These are phyloP conservation scores for Drosophila grimshawi DNA, from an alignment of 1,140 invertebrate species.

Conservation along the genomic window DNA sequence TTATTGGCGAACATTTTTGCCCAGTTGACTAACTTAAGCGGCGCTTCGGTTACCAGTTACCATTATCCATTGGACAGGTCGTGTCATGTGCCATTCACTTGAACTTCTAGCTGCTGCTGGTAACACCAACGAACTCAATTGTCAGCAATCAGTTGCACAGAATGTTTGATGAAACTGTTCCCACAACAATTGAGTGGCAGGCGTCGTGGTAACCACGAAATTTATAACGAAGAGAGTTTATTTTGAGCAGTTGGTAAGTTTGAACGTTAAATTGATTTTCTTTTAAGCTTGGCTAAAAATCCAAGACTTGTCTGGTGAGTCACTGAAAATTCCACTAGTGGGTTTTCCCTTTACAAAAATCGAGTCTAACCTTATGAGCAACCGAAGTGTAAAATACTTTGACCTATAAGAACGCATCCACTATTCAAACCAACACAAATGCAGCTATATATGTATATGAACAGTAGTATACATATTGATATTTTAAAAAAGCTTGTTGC, in stretches of 20 bases:
- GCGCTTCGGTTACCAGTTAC: conserved; percentile 5
- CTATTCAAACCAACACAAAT: no score
- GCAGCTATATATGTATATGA: no score
- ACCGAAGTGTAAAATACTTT: no score
- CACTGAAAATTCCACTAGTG: background rate
- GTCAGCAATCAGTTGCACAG: conserved; percentile 2
- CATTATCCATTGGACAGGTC: conserved; percentile 16
- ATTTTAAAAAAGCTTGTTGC: background rate
- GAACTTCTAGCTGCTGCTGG: background rate
- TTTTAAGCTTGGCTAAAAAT: background rate
- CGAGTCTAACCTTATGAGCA: no score
- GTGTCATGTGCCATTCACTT: background rate
- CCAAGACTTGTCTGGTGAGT: background rate
- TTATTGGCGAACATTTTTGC: background rate
- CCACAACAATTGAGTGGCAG: background rate
- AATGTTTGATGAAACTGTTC: background rate
- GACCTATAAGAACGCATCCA: no score
- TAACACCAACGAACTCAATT: background rate
- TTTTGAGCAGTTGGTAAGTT: background rate
- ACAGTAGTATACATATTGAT: no score
- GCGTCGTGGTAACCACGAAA: background rate
- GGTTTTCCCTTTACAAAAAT: background rate
- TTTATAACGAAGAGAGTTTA: conserved; percentile 1
- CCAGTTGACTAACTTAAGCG: conserved; percentile 4
- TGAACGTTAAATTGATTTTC: background rate